phyloP scores from a whole-genome alignment of 2,888 invertebrate species.

The Rhagophthalmus giganteus region DNA sequence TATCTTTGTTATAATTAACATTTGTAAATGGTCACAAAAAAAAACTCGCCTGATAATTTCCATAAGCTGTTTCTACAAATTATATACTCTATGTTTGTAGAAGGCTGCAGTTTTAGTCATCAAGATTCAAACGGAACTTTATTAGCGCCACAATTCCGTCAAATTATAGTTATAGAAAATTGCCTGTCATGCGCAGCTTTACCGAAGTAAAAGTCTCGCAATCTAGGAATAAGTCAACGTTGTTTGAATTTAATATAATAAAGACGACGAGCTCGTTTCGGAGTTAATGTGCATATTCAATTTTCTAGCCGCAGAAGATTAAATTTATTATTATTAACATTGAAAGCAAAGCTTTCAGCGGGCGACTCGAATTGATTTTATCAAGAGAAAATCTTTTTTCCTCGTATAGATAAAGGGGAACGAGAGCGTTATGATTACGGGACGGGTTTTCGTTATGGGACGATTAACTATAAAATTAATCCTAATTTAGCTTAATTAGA shows the following conservation, averaged over 20 bases:
- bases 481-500: too few species aligned
- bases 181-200: neutral
- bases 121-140: conserved; percentile 24
- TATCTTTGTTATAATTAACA: conserved; percentile 35
- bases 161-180: conserved; percentile 19
- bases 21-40: conserved; percentile 31
- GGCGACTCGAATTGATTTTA: too few species aligned
- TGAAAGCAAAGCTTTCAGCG: too few species aligned
- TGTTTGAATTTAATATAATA: neutral
- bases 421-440: too few species aligned
- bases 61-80: conserved; percentile 28
- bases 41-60: conserved; percentile 30
- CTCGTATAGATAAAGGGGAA: too few species aligned
- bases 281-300: too few species aligned
- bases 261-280: neutral
- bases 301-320: too few species aligned
- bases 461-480: too few species aligned
- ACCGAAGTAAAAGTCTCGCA: neutral
- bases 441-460: too few species aligned
- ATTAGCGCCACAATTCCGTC: conserved; percentile 21
- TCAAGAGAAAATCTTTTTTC: too few species aligned
- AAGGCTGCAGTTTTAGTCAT: conserved; percentile 20
- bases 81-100: conserved; percentile 25
- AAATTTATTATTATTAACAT: too few species aligned
- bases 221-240: too few species aligned